phyloP scores from a whole-genome alignment of 2,113 vertebrate species.

The Calypte anna region DNA sequence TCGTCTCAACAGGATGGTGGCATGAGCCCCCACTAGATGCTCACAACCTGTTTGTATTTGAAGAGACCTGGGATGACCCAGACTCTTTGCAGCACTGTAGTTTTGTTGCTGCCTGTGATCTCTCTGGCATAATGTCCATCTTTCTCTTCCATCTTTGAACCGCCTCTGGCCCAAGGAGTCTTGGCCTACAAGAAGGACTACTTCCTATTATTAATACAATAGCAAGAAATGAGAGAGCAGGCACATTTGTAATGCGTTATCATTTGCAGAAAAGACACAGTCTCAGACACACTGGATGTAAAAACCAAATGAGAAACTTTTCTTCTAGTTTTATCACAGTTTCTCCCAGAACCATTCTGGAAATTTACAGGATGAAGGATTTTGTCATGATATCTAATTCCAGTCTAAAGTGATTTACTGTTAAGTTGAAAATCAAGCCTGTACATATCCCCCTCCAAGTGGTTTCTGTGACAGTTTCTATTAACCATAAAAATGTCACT shows the following conservation, averaged over 20 bases:
- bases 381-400: slow-evolving; percentile 65
- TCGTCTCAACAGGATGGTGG: neutral
- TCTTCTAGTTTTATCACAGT: slow-evolving; percentile 26
- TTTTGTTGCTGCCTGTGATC: neutral
- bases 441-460: slow-evolving; percentile 55
- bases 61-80: neutral
- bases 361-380: slow-evolving; percentile 56
- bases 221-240: neutral
- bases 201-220: neutral
- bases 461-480: slow-evolving; percentile 63
- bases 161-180: neutral
- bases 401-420: slow-evolving; percentile 60
- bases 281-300: neutral
- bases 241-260: neutral
- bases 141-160: neutral
- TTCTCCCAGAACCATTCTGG: slow-evolving; percentile 22
- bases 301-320: slow-evolving; percentile 47
- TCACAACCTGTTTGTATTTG: neutral
- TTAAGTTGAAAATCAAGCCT: slow-evolving; percentile 62
- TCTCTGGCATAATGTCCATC: neutral
- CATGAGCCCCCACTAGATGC: neutral
- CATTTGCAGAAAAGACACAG: neutral
- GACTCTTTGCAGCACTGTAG: neutral
- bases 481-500: slow-evolving; percentile 74
- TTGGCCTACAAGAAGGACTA: neutral